Evolutionary conservation across 2,113 vertebrate genomes (phyloP).

Genomic region (Sceloporus tristichus): DNA sequence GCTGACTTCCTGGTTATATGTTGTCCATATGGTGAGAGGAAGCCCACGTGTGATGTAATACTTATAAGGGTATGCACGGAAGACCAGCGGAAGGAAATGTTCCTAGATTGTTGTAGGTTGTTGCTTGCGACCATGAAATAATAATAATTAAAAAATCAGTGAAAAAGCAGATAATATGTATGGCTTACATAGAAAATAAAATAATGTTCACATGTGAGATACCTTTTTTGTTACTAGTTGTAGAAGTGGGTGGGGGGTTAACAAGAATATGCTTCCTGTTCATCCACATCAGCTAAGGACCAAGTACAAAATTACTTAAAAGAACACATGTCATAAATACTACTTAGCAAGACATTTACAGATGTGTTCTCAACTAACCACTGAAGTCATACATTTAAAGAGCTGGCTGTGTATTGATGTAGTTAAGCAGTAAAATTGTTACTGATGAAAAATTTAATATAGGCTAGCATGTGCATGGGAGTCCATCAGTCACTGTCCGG

Average conservation of each 20-base stretch:
- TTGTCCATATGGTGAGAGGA: not conserved
- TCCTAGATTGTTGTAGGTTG: constrained; percentile 10
- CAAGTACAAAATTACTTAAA: constrained; percentile 6
- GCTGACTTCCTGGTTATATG: constrained; percentile 6
- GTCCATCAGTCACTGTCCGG: not conserved
- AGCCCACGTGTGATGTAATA: not conserved
- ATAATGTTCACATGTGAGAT: not conserved
- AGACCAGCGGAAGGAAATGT: constrained; percentile 27
- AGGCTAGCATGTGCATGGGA: not conserved
- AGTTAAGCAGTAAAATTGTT: not conserved
- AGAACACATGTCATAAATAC: not conserved
- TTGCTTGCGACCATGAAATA: constrained; percentile 23
- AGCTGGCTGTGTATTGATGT: not conserved
- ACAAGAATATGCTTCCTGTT: not conserved
- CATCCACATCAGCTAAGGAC: not conserved
- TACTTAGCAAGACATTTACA: not conserved
- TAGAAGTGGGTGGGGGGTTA: not conserved
- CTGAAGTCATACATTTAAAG: not conserved
- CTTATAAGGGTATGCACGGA: not conserved
- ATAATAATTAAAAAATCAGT: not conserved
- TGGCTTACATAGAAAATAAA: not conserved
- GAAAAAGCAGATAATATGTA: not conserved
- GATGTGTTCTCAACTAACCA: not conserved
- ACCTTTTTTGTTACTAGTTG: not conserved
- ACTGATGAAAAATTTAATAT: constrained; percentile 25